Conservation (phyloP, 2,888 invertebrate genomes). For the Agapostemon virescens region DNA sequence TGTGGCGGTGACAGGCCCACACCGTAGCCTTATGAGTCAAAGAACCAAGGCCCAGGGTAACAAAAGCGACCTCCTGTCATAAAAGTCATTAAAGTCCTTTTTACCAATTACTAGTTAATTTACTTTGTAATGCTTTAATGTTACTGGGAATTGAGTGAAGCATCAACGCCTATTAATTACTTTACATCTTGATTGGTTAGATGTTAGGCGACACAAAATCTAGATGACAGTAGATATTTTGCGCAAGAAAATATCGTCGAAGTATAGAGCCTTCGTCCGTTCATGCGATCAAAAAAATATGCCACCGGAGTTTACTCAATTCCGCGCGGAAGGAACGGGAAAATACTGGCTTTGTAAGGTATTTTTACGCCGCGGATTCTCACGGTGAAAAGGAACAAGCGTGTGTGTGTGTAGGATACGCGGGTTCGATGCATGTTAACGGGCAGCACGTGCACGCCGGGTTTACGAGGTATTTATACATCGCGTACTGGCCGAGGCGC, state of each 20-base stretch:
- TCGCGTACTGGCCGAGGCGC: conserved; percentile 19
- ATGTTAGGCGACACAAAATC: background rate
- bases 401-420: conserved; percentile 17
- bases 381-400: conserved; percentile 36
- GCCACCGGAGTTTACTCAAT: background rate
- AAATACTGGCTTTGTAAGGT: conserved; percentile 4
- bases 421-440: conserved; percentile 47
- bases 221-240: background rate
- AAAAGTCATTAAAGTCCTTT: too few species aligned
- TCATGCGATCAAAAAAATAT: background rate
- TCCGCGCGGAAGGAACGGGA: background rate
- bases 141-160: too few species aligned
- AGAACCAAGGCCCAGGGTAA: too few species aligned
- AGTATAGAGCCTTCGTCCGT: background rate
- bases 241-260: background rate
- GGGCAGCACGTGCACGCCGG: conserved; percentile 42
- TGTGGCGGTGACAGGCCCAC: too few species aligned
- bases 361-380: conserved; percentile 57
- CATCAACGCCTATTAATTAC: too few species aligned
- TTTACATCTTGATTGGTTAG: too few species aligned
- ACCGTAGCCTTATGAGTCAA: too few species aligned
- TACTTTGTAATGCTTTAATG: too few species aligned
- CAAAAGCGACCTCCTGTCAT: too few species aligned
- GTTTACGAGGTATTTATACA: conserved; percentile 58
- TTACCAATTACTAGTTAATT: too few species aligned